Base-by-base conservation (phyloP, 2,113 vertebrate species). In the Epinephelus lanceolatus region DNA sequence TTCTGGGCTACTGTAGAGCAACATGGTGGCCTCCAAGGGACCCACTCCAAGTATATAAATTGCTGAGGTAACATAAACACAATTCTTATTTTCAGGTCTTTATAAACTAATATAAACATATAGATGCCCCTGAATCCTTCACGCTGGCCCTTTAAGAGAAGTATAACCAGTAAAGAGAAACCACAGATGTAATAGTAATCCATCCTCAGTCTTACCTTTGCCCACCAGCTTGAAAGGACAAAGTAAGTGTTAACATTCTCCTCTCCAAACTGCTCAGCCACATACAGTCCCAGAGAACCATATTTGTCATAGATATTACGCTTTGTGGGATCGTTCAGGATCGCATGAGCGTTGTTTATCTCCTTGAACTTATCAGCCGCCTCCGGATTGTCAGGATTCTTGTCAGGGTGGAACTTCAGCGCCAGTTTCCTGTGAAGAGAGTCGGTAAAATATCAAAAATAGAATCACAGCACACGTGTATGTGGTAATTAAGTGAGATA, bases 181-280 rank as follows among this genome's bases (percentile, higher is more conserved):
- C 23, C n/a, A 57, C 23, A 68, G n/a, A 21, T 37, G 17, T 51
- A 70, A 37, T 0, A 4, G 49, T 23, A 3, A 42, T 1, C 18
- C 5, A 13, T 45, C 14, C 5, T 11, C 18, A 0, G 1, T 42
- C 88, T 96, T 88, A 99, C 98, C 98, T 99, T 99, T 59, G 98
- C 98, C 98, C 98, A 99, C 98, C 98, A 99, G 93, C 98, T 99
- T 87, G 98, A 99, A 0, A 99, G 96, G 88, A 99, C 98, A 65
- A 99, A 99, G 94, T 99, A 99, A 8, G 98, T 99, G 95, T 99
- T 99, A 67, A 99, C 98, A 30, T 99, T 99, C 92, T 99, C 98
- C 81, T 99, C 98, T 49, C 98, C 98, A 63, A 99, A 99, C 95
- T 99, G 98, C 89, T 99, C 98, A 0, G 98, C 98, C 89, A 99